Conservation (phyloP, 2,113 vertebrate genomes). For the Geothlypis trichas region DNA sequence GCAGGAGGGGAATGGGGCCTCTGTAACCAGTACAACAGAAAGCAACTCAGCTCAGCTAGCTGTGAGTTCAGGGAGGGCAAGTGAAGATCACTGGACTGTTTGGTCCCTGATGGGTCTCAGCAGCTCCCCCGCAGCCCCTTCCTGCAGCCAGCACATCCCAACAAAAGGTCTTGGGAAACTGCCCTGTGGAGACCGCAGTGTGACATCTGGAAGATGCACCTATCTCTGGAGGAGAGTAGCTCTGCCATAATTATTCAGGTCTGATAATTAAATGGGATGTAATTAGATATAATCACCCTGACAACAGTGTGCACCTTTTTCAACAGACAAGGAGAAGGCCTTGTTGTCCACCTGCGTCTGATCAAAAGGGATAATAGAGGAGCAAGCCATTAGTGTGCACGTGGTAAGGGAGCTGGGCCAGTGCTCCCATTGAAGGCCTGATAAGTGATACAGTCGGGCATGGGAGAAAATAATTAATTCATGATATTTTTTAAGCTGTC, state of each 20-base stretch:
- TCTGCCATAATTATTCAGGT: constrained; percentile 73
- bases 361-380: constrained; percentile 69
- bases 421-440: constrained; percentile 57
- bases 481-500: constrained; percentile 58
- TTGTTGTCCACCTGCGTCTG: constrained; percentile 73
- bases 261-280: constrained; percentile 76
- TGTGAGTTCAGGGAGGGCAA: neutral
- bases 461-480: constrained; percentile 71
- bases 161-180: constrained; percentile 35
- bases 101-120: neutral
- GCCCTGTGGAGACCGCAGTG: neutral
- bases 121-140: neutral
- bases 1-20: neutral
- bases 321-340: constrained; percentile 64
- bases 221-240: constrained; percentile 34
- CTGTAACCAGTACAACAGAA: neutral
- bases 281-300: constrained; percentile 79
- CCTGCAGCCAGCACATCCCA: neutral
- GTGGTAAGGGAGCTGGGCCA: constrained; percentile 51
- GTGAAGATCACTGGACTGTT: neutral
- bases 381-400: constrained; percentile 60
- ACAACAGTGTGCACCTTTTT: constrained; percentile 71
- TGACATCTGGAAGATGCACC: constrained; percentile 72
- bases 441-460: constrained; percentile 58
- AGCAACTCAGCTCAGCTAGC: neutral